Percentiles rank a stretch among this genome's conserved stretches.
phyloP scores from a whole-genome alignment of 2,888 invertebrate genomes.

The Eledone cirrhosa region DNA sequence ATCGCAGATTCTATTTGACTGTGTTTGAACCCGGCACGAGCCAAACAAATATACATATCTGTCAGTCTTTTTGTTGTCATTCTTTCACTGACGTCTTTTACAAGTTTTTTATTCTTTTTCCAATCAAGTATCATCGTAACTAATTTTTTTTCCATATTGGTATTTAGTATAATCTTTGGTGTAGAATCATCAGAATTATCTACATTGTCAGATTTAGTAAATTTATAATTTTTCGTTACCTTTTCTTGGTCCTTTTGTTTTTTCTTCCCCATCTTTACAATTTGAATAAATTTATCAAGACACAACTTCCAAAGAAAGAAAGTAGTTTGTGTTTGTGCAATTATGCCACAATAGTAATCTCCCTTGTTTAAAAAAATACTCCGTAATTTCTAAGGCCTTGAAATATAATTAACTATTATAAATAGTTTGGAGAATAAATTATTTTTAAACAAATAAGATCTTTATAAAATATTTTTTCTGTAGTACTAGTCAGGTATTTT shows the following conservation, averaged over 20 bases:
- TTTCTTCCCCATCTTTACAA: conserved; percentile 9
- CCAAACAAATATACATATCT: conserved; percentile 59
- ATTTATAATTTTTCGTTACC: conserved; percentile 23
- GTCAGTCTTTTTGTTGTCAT: conserved; percentile 51
- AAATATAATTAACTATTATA: too few species aligned
- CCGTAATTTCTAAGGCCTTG: too few species aligned
- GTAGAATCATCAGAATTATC: conserved; percentile 21
- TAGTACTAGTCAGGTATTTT: too few species aligned
- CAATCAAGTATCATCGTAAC: conserved; percentile 47
- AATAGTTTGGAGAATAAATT: too few species aligned
- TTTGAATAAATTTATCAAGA: too few species aligned
- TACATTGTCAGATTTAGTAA: conserved; percentile 8
- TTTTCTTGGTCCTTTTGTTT: conserved; percentile 23
- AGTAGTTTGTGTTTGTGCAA: too few species aligned
- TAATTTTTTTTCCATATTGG: conserved; percentile 47
- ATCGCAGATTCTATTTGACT: conserved; percentile 61
- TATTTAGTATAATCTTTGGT: neutral
- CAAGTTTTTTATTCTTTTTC: conserved; percentile 39
- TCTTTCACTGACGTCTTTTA: conserved; percentile 49
- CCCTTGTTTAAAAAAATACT: too few species aligned
- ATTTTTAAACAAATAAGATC: too few species aligned
- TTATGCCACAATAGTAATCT: too few species aligned
- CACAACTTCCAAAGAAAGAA: too few species aligned
- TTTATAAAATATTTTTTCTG: too few species aligned
- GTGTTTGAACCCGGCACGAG: conserved; percentile 59